Evolutionary conservation across 2,797 vertebrate species (phyloP).

Genomic region (Sparidentex hasta): DNA sequence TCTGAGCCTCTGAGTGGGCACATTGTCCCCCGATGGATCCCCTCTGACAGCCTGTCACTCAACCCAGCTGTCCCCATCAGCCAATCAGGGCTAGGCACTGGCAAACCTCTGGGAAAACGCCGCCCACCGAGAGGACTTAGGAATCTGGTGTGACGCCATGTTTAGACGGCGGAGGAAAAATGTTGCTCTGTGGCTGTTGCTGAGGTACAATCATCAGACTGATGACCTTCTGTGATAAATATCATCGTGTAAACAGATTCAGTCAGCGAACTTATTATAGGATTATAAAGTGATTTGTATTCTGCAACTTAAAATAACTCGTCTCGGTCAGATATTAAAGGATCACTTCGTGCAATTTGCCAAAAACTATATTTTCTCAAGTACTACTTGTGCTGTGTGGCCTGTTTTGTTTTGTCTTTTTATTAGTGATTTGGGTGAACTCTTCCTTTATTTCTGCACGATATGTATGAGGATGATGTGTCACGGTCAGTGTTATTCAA

Average conservation of each 20-base stretch:
- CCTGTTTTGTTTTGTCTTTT: background rate
- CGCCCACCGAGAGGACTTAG: constrained; percentile 24
- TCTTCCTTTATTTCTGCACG: constrained; percentile 3
- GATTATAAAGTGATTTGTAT: constrained; percentile 38
- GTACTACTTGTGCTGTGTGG: background rate
- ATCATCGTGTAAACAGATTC: constrained; percentile 44
- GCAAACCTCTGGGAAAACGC: constrained; percentile 51
- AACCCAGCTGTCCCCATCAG: constrained; percentile 45
- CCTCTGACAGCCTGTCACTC: constrained; percentile 76
- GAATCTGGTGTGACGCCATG: constrained; percentile 49
- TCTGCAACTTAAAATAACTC: constrained; percentile 36
- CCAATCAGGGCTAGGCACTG: constrained; percentile 55
- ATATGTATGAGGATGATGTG: constrained; percentile 2
- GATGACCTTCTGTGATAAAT: constrained; percentile 40
- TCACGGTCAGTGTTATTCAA: constrained; percentile 1
- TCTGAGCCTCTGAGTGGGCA: constrained; percentile 67
- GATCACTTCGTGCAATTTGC: background rate
- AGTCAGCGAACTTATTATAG: constrained; percentile 34
- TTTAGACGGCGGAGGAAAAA: constrained; percentile 58
- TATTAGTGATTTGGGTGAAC: constrained; percentile 3
- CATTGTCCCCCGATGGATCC: constrained; percentile 73
- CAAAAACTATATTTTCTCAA: background rate
- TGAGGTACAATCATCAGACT: constrained; percentile 30
- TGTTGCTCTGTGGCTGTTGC: constrained; percentile 26
- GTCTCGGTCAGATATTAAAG: background rate